A percentile compares a stretch with the other conserved stretches of the same genome.
phyloP scores from a whole-genome alignment of 1,140 invertebrate genomes.

The Heliconius eleuchia region DNA sequence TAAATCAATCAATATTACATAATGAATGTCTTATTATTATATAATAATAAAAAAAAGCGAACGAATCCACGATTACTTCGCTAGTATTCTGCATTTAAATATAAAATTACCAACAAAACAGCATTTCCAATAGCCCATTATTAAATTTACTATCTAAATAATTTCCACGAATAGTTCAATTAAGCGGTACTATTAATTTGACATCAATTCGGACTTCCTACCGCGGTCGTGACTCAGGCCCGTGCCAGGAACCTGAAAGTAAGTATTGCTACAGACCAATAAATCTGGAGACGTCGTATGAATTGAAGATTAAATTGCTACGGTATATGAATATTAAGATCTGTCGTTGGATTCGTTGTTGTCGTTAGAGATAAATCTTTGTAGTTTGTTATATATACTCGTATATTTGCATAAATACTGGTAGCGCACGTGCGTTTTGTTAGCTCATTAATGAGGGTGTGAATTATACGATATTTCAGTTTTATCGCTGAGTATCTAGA shows the following conservation, averaged over 20 bases:
- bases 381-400: neutral
- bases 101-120: neutral
- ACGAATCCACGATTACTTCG: too few species aligned
- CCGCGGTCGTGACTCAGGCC: constrained; percentile 47
- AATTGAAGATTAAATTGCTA: constrained; percentile 30
- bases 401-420: neutral
- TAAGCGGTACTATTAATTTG: constrained; percentile 47
- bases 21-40: too few species aligned
- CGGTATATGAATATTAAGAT: constrained; percentile 28
- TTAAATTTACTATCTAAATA: constrained; percentile 20
- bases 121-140: neutral
- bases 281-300: constrained; percentile 44
- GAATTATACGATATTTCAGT: too few species aligned
- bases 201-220: constrained; percentile 48
- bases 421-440: neutral
- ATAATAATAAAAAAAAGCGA: too few species aligned
- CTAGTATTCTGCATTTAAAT: too few species aligned
- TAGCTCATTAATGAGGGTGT: neutral
- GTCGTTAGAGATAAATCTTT: constrained; percentile 8
- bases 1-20: too few species aligned
- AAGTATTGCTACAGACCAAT: constrained; percentile 45
- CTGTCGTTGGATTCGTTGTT: neutral
- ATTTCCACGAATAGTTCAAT: constrained; percentile 36
- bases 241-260: constrained; percentile 46
- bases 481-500: too few species aligned